Evolutionary conservation across 2,888 invertebrate species (phyloP).

Genomic region (Lasioglossum calceatum): DNA sequence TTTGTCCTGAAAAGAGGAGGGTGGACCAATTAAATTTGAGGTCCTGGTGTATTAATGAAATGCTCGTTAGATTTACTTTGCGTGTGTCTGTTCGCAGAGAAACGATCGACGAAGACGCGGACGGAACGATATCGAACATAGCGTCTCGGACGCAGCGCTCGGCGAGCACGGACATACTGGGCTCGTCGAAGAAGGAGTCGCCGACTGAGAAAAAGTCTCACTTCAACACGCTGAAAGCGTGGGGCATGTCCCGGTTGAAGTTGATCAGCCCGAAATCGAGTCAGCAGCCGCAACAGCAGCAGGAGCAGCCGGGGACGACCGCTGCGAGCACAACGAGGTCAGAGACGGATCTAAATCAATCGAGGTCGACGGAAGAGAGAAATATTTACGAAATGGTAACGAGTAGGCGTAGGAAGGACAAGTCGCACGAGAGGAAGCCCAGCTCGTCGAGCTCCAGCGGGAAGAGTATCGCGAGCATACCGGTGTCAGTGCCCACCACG

Average conservation of each 20-base stretch:
- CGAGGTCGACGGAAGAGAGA: constrained; percentile 84
- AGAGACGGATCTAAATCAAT: constrained; percentile 54
- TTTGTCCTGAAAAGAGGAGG: background rate
- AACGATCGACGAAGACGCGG: constrained; percentile 76
- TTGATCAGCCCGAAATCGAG: constrained; percentile 87
- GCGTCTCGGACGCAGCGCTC: constrained; percentile 80
- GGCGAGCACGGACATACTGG: constrained; percentile 89
- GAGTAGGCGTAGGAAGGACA: constrained; percentile 88
- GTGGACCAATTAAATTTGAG: background rate
- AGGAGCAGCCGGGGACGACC: constrained; percentile 16
- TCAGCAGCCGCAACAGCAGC: constrained; percentile 65
- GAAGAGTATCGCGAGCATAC: constrained; percentile 80
- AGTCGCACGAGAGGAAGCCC: constrained; percentile 91
- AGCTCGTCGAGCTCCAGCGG: constrained; percentile 88
- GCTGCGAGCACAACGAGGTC: constrained; percentile 43
- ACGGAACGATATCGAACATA: constrained; percentile 71
- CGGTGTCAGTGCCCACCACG: constrained; percentile 75
- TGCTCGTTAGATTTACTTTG: background rate
- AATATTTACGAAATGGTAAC: constrained; percentile 89
- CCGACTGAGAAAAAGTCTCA: constrained; percentile 89
- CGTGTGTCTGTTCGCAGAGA: constrained; percentile 71
- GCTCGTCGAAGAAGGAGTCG: constrained; percentile 88
- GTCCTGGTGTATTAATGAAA: background rate
- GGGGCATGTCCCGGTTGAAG: constrained; percentile 92
- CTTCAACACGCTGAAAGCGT: constrained; percentile 93